Percentiles rank a stretch among this genome's conserved stretches.
These are phyloP conservation scores for Elysia crispata DNA, from an alignment of 2,888 invertebrate species.

Conservation along the genomic window DNA sequence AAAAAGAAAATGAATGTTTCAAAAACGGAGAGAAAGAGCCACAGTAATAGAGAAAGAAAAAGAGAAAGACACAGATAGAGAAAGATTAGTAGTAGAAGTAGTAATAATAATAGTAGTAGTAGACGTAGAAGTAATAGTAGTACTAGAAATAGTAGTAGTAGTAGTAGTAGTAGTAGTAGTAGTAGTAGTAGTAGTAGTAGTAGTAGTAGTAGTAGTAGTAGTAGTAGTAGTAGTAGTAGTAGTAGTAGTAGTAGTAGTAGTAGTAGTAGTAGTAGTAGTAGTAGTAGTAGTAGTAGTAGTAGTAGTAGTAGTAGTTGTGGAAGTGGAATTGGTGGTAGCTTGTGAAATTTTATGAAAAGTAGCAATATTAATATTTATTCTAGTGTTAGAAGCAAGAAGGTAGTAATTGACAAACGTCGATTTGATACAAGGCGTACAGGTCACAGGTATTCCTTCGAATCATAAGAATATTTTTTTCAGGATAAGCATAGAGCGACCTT, in stretches of 20 bases:
- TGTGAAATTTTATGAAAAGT: too few species aligned
- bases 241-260: slow-evolving; percentile 9
- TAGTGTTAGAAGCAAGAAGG: too few species aligned
- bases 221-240: slow-evolving; percentile 33
- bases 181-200: slow-evolving; percentile 42
- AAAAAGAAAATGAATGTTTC: too few species aligned
- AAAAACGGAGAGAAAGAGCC: too few species aligned
- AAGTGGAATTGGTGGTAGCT: slow-evolving; percentile 13
- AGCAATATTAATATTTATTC: slow-evolving; percentile 2
- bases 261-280: slow-evolving; percentile 32
- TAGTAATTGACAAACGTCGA: too few species aligned
- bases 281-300: slow-evolving; percentile 27
- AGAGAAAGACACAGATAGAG: too few species aligned
- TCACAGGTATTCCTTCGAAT: too few species aligned
- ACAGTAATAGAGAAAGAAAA: too few species aligned
- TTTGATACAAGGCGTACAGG: too few species aligned
- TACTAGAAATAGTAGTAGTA: neutral
- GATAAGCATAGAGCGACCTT: too few species aligned
- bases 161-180: slow-evolving; percentile 40
- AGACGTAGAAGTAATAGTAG: neutral
- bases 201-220: slow-evolving; percentile 40
- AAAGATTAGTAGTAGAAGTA: neutral
- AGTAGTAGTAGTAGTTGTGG: slow-evolving; percentile 29
- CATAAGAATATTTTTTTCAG: too few species aligned
- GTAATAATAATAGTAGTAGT: neutral